Percentiles rank a stretch among this genome's conserved stretches.
Evolutionary conservation across 2,113 vertebrate species (phyloP).

Genomic region (Fulmarus glacialis): DNA sequence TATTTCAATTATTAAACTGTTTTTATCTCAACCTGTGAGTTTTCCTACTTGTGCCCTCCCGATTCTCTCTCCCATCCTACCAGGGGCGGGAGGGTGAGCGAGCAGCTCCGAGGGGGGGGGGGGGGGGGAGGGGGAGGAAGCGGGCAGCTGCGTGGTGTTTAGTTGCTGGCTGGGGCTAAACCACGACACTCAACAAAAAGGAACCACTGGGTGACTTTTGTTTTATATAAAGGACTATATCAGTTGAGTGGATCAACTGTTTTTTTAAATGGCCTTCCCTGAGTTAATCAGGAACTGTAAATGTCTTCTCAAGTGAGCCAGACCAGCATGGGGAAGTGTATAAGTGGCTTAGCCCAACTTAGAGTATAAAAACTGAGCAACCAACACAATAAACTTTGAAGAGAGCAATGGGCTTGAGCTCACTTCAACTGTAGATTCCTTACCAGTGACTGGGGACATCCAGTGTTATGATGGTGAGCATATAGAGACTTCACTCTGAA

Average conservation of each 20-base stretch:
- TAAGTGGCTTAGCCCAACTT: not conserved
- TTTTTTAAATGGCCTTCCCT: not conserved
- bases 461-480: not conserved
- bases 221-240: not conserved
- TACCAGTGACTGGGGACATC: not conserved
- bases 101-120: too few species aligned
- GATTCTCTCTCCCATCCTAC: too few species aligned
- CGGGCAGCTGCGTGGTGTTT: too few species aligned
- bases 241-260: not conserved
- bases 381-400: not conserved
- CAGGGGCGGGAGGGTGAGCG: too few species aligned
- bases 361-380: not conserved
- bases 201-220: fast-evolving
- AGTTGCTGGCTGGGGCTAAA: too few species aligned
- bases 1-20: too few species aligned
- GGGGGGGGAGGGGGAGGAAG: too few species aligned
- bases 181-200: not conserved
- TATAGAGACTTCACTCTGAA: not conserved
- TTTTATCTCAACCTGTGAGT: too few species aligned
- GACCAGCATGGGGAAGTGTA: not conserved
- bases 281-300: not conserved
- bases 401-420: not conserved
- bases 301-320: not conserved
- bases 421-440: not conserved
- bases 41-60: too few species aligned